phyloP scores from a whole-genome alignment of 2,888 invertebrate genomes.

The Leptinotarsa peninsularis region DNA sequence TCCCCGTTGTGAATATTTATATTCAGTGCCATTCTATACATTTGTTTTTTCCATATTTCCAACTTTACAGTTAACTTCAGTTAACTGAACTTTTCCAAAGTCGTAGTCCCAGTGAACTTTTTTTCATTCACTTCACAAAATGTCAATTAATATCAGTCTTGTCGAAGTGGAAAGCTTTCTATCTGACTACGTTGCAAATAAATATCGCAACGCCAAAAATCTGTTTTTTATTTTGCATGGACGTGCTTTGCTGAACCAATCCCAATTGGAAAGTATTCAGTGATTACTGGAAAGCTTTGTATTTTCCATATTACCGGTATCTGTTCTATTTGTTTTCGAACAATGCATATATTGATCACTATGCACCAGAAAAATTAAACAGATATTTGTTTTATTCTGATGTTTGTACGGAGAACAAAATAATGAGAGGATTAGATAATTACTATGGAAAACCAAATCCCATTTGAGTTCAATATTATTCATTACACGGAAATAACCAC shows the following conservation, averaged over 20 bases:
- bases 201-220: not conserved
- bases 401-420: not conserved
- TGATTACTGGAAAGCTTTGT: conserved; percentile 4
- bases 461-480: no score
- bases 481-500: no score
- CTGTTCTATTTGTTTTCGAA: not conserved
- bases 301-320: not conserved
- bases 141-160: no score
- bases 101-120: no score
- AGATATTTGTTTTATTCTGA: not conserved
- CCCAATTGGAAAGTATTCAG: not conserved
- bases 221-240: not conserved
- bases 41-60: no score
- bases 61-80: no score
- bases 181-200: not conserved
- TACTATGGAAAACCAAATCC: not conserved
- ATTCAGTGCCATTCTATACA: no score
- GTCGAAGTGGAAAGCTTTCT: not conserved
- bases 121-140: no score
- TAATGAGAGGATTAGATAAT: not conserved
- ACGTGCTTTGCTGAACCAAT: not conserved
- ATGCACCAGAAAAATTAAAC: not conserved
- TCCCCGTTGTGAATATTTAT: no score
- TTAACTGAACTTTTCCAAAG: no score
- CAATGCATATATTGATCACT: not conserved